A percentile compares a stretch with the other conserved stretches of the same genome.
phyloP scores from a whole-genome alignment of 2,797 vertebrate species.

The Forpus xanthops region DNA sequence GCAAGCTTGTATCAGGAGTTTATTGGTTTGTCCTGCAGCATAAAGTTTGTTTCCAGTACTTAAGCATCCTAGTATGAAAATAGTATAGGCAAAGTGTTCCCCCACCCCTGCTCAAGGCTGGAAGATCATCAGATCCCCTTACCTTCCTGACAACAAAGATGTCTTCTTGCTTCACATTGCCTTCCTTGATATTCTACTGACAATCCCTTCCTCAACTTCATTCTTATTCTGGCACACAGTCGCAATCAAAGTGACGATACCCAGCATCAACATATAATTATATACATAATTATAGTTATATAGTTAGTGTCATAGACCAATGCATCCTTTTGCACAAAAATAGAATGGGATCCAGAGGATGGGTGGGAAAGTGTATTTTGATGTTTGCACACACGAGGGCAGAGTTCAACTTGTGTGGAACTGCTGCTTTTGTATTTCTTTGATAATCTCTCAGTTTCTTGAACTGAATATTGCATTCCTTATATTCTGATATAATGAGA shows the following conservation, averaged over 20 bases:
- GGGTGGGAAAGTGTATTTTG: background rate
- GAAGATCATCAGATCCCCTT: background rate
- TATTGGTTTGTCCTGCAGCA: background rate
- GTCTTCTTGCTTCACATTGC: constrained; percentile 82
- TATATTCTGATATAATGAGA: background rate
- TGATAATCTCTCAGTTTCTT: background rate
- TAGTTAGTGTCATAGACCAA: background rate
- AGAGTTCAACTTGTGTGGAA: background rate
- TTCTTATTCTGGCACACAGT: constrained; percentile 84
- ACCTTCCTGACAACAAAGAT: constrained; percentile 85
- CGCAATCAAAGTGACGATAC: constrained; percentile 85
- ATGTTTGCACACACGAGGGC: constrained; percentile 35
- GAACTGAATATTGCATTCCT: background rate
- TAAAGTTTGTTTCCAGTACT: background rate
- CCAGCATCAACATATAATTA: constrained; percentile 44
- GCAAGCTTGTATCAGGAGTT: background rate
- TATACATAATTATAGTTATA: background rate
- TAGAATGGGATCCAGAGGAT: background rate
- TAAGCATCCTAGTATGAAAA: background rate
- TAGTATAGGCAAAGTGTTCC: background rate
- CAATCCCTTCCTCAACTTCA: constrained; percentile 81
- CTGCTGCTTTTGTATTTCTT: background rate
- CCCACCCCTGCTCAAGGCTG: background rate
- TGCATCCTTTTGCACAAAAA: background rate
- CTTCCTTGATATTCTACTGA: constrained; percentile 78